Evolutionary conservation across 1,140 invertebrate species (phyloP).

Genomic region (Heliconius nattereri): DNA sequence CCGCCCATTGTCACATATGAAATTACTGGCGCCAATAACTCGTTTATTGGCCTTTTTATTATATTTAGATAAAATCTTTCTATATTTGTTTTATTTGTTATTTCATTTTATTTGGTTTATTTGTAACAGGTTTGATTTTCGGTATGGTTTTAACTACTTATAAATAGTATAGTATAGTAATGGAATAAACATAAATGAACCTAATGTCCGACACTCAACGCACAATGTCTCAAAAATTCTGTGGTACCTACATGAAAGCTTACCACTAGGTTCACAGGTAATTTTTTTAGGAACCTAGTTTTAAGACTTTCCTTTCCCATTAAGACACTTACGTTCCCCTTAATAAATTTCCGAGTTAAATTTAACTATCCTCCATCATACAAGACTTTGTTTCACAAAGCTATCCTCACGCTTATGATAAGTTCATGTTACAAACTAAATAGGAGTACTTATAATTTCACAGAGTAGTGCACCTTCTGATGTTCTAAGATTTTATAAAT

Average conservation of each 20-base stretch:
- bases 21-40: neutral
- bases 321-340: no score
- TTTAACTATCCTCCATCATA: neutral
- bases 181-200: neutral
- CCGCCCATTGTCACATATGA: constrained; percentile 1
- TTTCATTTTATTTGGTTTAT: no score
- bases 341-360: no score
- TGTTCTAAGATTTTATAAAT: neutral
- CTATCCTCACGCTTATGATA: neutral
- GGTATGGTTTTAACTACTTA: neutral
- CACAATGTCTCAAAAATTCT: no score
- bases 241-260: no score
- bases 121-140: neutral
- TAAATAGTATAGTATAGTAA: neutral
- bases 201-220: neutral
- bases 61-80: neutral
- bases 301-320: no score
- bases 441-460: neutral
- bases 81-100: neutral
- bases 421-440: neutral
- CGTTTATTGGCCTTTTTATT: neutral
- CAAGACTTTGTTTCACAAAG: neutral
- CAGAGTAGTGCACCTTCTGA: neutral
- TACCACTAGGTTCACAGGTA: no score
- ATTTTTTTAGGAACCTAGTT: no score